Percentiles rank a stretch among this genome's conserved stretches.
phyloP scores from a whole-genome alignment of 1,140 invertebrate genomes.

The Drosophila grimshawi region DNA sequence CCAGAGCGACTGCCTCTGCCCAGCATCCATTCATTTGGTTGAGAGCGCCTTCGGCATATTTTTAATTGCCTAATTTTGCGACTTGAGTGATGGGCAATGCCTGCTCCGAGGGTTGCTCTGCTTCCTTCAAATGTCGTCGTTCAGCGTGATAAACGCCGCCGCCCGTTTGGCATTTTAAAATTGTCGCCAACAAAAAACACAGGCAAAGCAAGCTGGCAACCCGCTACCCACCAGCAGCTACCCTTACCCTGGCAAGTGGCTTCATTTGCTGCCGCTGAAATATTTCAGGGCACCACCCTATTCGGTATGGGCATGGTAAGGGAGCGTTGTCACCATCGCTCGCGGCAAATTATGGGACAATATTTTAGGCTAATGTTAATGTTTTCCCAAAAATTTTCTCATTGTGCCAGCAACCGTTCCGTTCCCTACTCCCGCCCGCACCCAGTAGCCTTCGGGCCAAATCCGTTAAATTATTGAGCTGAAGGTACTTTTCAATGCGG shows the following conservation, averaged over 20 bases:
- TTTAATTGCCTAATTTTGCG: constrained; percentile 84
- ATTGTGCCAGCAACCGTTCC: constrained; percentile 62
- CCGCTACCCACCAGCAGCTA: background rate
- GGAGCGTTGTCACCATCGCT: constrained; percentile 74
- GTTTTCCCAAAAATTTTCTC: constrained; percentile 83
- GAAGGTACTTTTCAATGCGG: constrained; percentile 82
- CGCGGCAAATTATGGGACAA: constrained; percentile 84
- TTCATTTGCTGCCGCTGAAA: constrained; percentile 76
- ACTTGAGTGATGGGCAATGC: constrained; percentile 80
- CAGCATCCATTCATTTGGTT: constrained; percentile 64
- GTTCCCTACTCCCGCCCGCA: background rate
- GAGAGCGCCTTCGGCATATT: constrained; percentile 83
- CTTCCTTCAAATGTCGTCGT: constrained; percentile 70
- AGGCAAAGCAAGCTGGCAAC: constrained; percentile 14
- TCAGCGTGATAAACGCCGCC: constrained; percentile 78
- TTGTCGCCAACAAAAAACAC: constrained; percentile 73
- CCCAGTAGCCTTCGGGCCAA: constrained; percentile 59
- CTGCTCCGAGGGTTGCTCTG: constrained; percentile 56
- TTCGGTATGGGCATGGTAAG: constrained; percentile 1
- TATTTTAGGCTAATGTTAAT: constrained; percentile 84
- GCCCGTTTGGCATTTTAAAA: constrained; percentile 78
- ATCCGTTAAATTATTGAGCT: constrained; percentile 83
- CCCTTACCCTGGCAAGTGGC: constrained; percentile 68
- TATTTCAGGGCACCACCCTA: constrained; percentile 62
- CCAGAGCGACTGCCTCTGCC: background rate